Base-by-base conservation (phyloP, 2,113 vertebrate genomes). In the Rhabdornis inornatus region DNA sequence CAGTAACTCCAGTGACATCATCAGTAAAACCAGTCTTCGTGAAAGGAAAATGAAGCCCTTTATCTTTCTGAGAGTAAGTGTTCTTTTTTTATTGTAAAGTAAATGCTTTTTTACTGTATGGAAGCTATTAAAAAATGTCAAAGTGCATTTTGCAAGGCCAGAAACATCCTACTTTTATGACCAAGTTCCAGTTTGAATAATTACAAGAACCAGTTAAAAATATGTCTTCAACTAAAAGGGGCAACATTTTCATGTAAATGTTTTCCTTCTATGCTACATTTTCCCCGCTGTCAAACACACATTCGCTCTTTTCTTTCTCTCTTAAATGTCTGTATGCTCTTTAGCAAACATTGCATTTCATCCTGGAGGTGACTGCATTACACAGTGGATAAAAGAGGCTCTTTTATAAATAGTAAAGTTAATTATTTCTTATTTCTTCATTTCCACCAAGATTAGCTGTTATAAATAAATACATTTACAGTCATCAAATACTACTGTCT, bases 351-450 rank as follows among this genome's bases (percentile, higher is more conserved):
- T 16, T 84, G 89, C 87, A 53, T 90, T 93, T 94, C 80, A 88
- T 92, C 82, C 87, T 75, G 92, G 90, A 94, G 79, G 77, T 96
- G 69, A 80, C 88, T 92, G 86, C 83, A 92, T 92, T 96, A 92
- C 85, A 90, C 86, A 95, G 64, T 50, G 80, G 60, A 90, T 96
- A 93, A 93, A 87, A 95, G 57, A 88, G 59, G 77, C 45, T 65
- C 60, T 91, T 94, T 88, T 96, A 94, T 95, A 96, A 96, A 91
- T 95, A 96, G 93, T 89, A 91, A 94, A 91, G 94, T 92, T 96
- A 97, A 96, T 94, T 92, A 96, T 96, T 96, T 96, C 91, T 96
- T 96, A 94, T 96, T 95, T 95, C 95, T 93, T 94, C 90, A 87
- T 89, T 92, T 94, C 91, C 87, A 93, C 76, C 50, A 96, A 96